Evolutionary conservation across 2,797 vertebrate genomes (phyloP).

Genomic region (Rhincodon typus): DNA sequence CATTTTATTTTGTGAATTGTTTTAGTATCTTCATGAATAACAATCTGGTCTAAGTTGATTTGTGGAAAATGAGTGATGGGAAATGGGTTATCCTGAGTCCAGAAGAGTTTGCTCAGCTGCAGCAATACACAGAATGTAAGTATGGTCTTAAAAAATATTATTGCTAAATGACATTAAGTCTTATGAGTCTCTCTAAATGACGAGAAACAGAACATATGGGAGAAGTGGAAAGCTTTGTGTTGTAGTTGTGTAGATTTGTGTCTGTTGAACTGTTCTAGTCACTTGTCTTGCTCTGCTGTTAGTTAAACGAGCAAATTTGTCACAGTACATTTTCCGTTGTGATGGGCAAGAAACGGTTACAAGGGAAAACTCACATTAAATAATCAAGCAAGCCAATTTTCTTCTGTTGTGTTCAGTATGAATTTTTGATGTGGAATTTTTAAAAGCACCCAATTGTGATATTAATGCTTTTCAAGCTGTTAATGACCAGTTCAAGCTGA

Average conservation of each 20-base stretch:
- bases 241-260: background rate
- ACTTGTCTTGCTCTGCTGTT: background rate
- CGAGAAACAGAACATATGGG: background rate
- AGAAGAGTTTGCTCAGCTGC: constrained; percentile 79
- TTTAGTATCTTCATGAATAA: constrained; percentile 15
- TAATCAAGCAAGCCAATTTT: background rate
- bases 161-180: background rate
- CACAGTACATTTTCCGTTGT: too few relatives aligned
- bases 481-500: background rate
- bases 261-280: background rate
- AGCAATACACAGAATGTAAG: constrained; percentile 90
- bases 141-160: constrained; percentile 43
- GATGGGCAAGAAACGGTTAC: background rate
- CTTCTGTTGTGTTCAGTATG: background rate
- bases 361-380: background rate
- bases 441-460: background rate
- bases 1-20: background rate
- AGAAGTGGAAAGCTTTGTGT: background rate
- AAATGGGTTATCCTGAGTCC: constrained; percentile 81
- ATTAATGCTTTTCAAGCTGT: background rate
- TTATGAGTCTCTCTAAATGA: background rate
- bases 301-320: background rate
- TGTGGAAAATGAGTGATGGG: constrained; percentile 66
- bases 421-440: background rate
- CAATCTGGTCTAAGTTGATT: background rate